Evolutionary conservation across 2,888 invertebrate species (phyloP).

Genomic region (Acleris laterana): DNA sequence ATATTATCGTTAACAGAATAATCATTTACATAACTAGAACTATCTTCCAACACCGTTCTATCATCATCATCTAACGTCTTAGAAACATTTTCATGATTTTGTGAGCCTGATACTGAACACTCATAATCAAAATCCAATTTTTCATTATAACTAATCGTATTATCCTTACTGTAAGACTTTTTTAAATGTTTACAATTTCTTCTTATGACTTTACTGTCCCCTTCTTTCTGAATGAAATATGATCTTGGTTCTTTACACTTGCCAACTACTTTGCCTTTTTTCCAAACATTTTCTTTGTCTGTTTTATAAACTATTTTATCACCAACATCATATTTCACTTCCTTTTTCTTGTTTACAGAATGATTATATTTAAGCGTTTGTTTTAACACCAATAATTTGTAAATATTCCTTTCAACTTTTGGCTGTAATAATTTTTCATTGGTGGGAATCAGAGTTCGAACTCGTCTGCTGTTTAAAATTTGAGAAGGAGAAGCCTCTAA

Average conservation of each 20-base stretch:
- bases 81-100: neutral
- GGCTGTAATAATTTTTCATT: slow-evolving; percentile 2
- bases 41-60: no score
- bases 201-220: neutral
- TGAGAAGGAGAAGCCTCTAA: slow-evolving; percentile 36
- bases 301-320: slow-evolving; percentile 9
- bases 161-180: neutral
- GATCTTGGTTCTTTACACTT: slow-evolving; percentile 13
- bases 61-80: no score
- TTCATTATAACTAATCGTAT: no score
- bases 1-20: neutral
- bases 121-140: no score
- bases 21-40: neutral
- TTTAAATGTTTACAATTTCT: slow-evolving; percentile 9
- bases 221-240: slow-evolving; percentile 13
- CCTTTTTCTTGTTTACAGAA: neutral
- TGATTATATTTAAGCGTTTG: neutral
- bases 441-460: slow-evolving; percentile 13
- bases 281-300: slow-evolving; percentile 7
- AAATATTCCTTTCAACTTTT: slow-evolving; percentile 6
- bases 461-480: slow-evolving; percentile 35
- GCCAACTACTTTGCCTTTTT: slow-evolving; percentile 4
- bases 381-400: slow-evolving; percentile 5
- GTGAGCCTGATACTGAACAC: neutral
- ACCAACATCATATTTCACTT: neutral